Evolutionary conservation across 2,797 vertebrate species (phyloP).

Genomic region (Rhynchotus rufescens): DNA sequence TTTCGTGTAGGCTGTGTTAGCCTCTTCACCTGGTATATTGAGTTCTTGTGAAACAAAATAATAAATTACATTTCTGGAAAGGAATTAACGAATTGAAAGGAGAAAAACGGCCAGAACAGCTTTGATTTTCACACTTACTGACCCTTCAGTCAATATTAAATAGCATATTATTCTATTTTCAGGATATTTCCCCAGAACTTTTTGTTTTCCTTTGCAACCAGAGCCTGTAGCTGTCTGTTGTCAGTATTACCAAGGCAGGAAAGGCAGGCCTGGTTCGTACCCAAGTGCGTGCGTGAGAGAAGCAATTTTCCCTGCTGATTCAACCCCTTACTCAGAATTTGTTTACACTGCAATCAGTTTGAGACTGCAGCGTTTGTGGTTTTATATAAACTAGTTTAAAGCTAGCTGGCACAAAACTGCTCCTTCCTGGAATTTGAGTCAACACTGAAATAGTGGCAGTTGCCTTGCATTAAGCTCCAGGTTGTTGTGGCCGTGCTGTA

Average conservation of each 20-base stretch:
- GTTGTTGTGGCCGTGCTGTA: accelerated
- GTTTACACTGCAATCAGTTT: background rate
- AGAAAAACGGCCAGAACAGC: background rate
- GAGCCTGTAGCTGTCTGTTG: background rate
- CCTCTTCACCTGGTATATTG: accelerated
- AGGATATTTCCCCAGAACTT: background rate
- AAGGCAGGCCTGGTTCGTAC: background rate
- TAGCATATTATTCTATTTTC: background rate
- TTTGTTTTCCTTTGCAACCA: background rate
- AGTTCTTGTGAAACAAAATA: background rate
- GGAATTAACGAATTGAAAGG: background rate
- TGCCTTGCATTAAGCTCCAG: background rate
- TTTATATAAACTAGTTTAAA: background rate
- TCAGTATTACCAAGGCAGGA: background rate
- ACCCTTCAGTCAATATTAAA: background rate
- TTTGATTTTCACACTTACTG: background rate
- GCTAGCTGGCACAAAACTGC: background rate
- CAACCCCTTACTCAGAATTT: background rate
- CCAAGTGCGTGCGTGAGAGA: background rate
- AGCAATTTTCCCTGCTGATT: background rate
- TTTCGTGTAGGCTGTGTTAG: background rate
- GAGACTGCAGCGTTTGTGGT: background rate
- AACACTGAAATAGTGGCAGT: background rate
- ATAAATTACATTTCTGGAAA: background rate
- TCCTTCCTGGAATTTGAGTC: background rate